Percentiles rank a stretch among this genome's conserved stretches.
Conservation (phyloP, 2,113 vertebrate species). For the Xyrauchen texanus region DNA sequence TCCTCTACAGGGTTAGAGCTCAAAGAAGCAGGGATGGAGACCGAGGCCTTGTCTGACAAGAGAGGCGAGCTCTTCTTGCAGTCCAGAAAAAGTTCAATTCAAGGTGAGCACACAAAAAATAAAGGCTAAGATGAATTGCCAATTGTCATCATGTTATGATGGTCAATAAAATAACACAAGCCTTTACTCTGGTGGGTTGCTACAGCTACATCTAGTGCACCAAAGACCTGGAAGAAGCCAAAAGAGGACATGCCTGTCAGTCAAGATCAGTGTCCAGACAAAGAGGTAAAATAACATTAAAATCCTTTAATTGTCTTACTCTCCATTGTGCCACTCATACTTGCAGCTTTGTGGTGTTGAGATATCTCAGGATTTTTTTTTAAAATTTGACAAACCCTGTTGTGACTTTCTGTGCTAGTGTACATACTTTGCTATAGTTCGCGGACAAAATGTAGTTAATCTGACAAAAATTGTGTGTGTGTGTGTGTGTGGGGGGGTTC, state of each 20-base stretch:
- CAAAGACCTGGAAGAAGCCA: conserved; percentile 99
- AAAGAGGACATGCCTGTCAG: conserved; percentile 82
- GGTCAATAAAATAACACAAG: neutral
- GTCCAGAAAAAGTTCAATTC: conserved; percentile 71
- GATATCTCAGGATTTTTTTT: neutral
- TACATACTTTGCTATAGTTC: no score
- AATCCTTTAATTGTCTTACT: neutral
- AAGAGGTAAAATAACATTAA: conserved; percentile 74
- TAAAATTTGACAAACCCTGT: neutral
- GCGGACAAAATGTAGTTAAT: no score
- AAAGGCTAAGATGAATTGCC: no score
- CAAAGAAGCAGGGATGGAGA: conserved; percentile 70
- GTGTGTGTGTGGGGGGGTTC: no score
- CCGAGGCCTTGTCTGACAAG: conserved; percentile 73
- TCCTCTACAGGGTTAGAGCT: conserved; percentile 73
- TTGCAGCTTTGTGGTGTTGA: neutral
- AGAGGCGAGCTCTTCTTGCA: conserved; percentile 65
- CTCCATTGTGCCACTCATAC: neutral
- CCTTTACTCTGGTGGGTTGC: conserved; percentile 35
- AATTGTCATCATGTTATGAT: neutral
- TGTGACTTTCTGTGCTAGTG: no score
- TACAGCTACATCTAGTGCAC: conserved; percentile 82
- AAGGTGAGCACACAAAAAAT: conserved; percentile 67
- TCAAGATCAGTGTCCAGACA: conserved; percentile 73
- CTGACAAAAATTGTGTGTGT: no score